phyloP scores from a whole-genome alignment of 2,888 invertebrate species.

The Molorchus minor region DNA sequence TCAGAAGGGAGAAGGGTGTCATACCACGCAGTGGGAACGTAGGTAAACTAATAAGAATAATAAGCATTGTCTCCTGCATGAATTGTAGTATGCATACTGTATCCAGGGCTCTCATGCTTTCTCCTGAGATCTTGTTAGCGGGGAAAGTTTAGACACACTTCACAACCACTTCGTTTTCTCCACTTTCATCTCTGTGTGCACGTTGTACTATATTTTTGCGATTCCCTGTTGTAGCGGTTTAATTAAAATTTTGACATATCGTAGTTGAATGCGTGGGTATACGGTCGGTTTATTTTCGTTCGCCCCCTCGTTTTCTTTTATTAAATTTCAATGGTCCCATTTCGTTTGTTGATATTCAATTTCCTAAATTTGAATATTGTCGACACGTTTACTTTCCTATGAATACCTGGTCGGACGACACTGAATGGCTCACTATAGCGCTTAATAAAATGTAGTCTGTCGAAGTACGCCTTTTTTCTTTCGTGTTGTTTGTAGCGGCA shows the following conservation, averaged over 20 bases:
- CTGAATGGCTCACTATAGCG: too few species aligned
- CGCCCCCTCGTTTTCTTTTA: neutral
- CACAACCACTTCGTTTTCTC: too few species aligned
- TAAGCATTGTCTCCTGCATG: constrained; percentile 19
- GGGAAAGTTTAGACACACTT: constrained; percentile 12
- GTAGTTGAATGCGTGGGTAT: neutral
- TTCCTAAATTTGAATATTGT: too few species aligned
- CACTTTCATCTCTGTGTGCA: too few species aligned
- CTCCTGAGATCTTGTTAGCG: constrained; percentile 20
- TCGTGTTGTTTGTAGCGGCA: too few species aligned
- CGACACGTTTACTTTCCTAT: too few species aligned
- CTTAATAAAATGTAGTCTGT: too few species aligned
- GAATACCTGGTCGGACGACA: too few species aligned
- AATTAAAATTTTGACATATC: constrained; percentile 12
- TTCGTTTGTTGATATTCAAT: too few species aligned
- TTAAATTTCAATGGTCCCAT: neutral
- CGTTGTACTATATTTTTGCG: constrained; percentile 3
- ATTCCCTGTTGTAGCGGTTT: neutral
- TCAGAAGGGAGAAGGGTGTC: constrained; percentile 3
- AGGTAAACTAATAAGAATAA: constrained; percentile 25
- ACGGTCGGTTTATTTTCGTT: neutral
- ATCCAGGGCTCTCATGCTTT: constrained; percentile 9
- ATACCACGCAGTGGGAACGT: constrained; percentile 4
- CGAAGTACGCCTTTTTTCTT: too few species aligned
- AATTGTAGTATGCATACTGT: constrained; percentile 15